Conservation (phyloP, 2,797 vertebrate genomes). For the Zenarchopterus dispar region DNA sequence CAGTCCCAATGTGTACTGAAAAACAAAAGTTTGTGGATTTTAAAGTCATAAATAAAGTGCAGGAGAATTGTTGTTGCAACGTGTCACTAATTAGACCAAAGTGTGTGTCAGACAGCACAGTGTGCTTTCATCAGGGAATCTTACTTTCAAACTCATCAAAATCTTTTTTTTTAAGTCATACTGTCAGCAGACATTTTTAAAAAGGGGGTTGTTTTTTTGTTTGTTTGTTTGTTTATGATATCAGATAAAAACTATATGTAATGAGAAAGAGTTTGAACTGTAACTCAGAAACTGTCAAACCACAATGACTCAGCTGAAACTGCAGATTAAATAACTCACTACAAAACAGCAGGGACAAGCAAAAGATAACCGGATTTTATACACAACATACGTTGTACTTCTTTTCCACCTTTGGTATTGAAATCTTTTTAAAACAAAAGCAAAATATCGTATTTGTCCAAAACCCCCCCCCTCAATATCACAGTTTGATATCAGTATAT, state of each 20-base stretch:
- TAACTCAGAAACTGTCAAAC: neutral
- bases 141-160: too few relatives aligned
- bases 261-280: neutral
- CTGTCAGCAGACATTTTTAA: too few relatives aligned
- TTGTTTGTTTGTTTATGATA: too few relatives aligned
- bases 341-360: neutral
- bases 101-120: neutral
- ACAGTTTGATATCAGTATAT: neutral
- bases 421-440: neutral
- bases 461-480: too few relatives aligned
- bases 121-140: too few relatives aligned
- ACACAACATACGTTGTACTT: neutral
- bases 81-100: too few relatives aligned
- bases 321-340: conserved; percentile 6
- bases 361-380: neutral
- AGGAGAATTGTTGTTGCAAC: neutral
- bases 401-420: neutral
- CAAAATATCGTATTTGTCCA: neutral
- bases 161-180: too few relatives aligned
- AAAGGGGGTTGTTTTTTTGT: too few relatives aligned
- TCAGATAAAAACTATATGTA: too few relatives aligned
- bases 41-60: too few relatives aligned
- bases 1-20: neutral
- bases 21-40: neutral
- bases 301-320: conserved; percentile 54